A percentile compares a stretch with the other conserved stretches of the same genome.
Evolutionary conservation across 2,797 vertebrate genomes (phyloP).

Genomic region (Xiphophorus birchmanni): DNA sequence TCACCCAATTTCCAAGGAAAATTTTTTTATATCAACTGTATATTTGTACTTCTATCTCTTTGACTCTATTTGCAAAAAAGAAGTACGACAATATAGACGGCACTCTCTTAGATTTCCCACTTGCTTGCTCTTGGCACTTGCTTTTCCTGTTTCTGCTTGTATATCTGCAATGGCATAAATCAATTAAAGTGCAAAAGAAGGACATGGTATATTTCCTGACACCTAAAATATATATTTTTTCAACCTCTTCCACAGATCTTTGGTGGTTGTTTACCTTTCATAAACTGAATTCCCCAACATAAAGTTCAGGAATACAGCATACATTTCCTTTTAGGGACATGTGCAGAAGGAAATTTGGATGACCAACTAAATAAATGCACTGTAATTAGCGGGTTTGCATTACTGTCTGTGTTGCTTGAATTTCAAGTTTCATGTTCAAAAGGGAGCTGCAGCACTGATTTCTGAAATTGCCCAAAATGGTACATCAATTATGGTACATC

Average conservation of each 20-base stretch:
- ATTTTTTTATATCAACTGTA: constrained; percentile 73
- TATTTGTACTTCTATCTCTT: constrained; percentile 65
- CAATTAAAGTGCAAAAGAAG: constrained; percentile 65
- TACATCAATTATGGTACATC: constrained; percentile 11
- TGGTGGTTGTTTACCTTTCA: constrained; percentile 42
- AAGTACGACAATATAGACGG: constrained; percentile 71
- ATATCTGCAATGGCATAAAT: constrained; percentile 64
- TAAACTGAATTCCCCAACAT: constrained; percentile 13
- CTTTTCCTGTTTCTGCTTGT: constrained; percentile 59
- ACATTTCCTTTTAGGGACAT: constrained; percentile 40
- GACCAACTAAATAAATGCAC: constrained; percentile 12
- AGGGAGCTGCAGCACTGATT: not conserved
- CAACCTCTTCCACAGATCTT: constrained; percentile 39
- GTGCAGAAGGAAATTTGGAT: constrained; percentile 12
- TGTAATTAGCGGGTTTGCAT: constrained; percentile 37
- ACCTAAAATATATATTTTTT: constrained; percentile 38
- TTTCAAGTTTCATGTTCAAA: constrained; percentile 12
- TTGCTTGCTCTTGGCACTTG: constrained; percentile 50
- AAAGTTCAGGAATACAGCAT: constrained; percentile 31
- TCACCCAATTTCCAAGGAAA: constrained; percentile 72
- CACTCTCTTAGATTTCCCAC: constrained; percentile 69
- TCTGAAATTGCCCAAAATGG: not conserved
- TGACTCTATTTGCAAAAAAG: constrained; percentile 67
- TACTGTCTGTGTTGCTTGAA: constrained; percentile 19
- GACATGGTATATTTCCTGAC: constrained; percentile 35